Evolutionary conservation across 2,888 invertebrate species (phyloP), one percentile per base, ranked within the genome.

Genomic region (Frankliniella intonsa): DNA sequence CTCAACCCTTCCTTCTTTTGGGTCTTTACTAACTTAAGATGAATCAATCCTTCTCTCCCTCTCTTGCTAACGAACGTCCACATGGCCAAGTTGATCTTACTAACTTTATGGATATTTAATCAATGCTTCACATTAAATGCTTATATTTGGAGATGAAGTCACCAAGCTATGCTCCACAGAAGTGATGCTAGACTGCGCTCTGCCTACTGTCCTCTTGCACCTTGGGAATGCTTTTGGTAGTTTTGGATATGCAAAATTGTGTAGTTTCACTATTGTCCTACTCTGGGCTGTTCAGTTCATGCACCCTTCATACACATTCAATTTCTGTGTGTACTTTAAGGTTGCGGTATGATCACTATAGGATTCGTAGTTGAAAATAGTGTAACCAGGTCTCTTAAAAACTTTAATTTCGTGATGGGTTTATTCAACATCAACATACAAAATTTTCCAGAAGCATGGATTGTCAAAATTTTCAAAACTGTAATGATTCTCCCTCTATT

Each of bases 81-180:
- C 69, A 76, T 76, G 69, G 69, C 69, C 69, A 76, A 76, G 69
- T 76, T 76, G 69, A 76, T 76, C 69, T 76, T 76, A 76, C 69
- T 76, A 76, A 76, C 69, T 76, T 76, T 22, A 76, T 76, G 69
- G 69, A 76, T 76, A 76, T 76, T 76, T 76, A 76, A 76, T 76
- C 69, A 76, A 25, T 76, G 69, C 69, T 76, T 76, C 25, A 22
- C 25, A 76, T 76, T 76, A 76, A 76, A 76, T 76, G 69, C 69
- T 76, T 76, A 76, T 25, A 76, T 76, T 76, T 76, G 69, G 69
- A 69, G 22, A 22, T 25, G 69, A 25, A 76, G 69, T 76, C 69
- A 76, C 69, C 25, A 12, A 76, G 69, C 69, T 76, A 76, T 9
- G 69, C 69, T 76, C 69, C 69, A 76, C 69, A 76, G 22, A 76